Evolutionary conservation across 2,113 vertebrate genomes (phyloP).

Genomic region (Balaeniceps rex): DNA sequence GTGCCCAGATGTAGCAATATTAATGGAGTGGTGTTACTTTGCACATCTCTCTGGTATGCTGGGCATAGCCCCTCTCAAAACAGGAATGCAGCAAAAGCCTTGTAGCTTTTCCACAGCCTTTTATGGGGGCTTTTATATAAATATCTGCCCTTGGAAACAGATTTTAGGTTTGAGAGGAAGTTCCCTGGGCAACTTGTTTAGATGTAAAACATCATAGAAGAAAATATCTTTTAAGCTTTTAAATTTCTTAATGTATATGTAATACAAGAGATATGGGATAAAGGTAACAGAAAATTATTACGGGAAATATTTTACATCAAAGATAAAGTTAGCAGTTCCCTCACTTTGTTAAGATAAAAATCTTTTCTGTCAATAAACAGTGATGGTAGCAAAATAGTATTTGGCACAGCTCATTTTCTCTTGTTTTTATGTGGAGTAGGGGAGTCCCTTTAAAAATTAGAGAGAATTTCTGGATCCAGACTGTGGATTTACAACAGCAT

Average conservation of each 20-base stretch:
- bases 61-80: neutral
- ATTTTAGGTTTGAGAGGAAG: neutral
- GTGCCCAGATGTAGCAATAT: neutral
- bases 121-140: constrained; percentile 39
- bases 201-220: neutral
- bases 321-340: constrained; percentile 18
- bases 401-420: constrained; percentile 6
- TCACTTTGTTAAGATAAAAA: constrained; percentile 37
- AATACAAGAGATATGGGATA: neutral
- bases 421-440: neutral
- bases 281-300: constrained; percentile 47
- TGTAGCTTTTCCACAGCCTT: constrained; percentile 16
- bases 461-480: neutral
- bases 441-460: neutral
- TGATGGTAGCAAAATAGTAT: constrained; percentile 4
- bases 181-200: constrained; percentile 4
- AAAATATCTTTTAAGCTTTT: constrained; percentile 28
- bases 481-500: neutral
- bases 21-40: neutral
- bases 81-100: constrained; percentile 10
- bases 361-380: constrained; percentile 23
- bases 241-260: constrained; percentile 23
- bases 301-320: constrained; percentile 52
- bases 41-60: neutral
- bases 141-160: constrained; percentile 21